Percentiles rank a stretch among this genome's conserved stretches.
phyloP scores from a whole-genome alignment of 2,888 invertebrate genomes.

The Peribatodes rhomboidaria region DNA sequence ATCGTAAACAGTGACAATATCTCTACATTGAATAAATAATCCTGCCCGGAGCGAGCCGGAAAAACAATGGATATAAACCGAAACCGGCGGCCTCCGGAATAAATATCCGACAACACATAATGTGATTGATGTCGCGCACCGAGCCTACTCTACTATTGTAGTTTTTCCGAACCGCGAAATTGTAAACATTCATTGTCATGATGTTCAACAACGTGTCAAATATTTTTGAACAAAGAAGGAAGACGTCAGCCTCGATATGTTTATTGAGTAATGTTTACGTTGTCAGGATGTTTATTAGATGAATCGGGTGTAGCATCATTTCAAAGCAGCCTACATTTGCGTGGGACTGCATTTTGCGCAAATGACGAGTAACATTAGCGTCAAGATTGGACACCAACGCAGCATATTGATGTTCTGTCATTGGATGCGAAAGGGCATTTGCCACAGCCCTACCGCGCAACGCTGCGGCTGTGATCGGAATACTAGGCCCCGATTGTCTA shows the following conservation, averaged over 20 bases:
- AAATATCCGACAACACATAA: conserved; percentile 29
- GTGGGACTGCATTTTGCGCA: conserved; percentile 20
- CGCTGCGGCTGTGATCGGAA: conserved; percentile 64
- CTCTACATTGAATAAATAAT: conserved; percentile 44
- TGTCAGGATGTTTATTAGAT: not conserved
- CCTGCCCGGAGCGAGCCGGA: conserved; percentile 31
- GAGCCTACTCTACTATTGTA: conserved; percentile 32
- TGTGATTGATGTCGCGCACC: conserved; percentile 26
- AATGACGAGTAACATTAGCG: conserved; percentile 39
- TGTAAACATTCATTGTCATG: conserved; percentile 33
- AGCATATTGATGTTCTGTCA: conserved; percentile 59
- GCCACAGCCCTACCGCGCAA: conserved; percentile 51
- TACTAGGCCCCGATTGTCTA: conserved; percentile 57
- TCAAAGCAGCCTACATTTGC: conserved; percentile 16
- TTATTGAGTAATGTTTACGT: conserved; percentile 14
- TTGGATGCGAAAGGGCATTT: conserved; percentile 60
- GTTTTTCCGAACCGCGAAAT: conserved; percentile 24
- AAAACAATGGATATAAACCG: conserved; percentile 37
- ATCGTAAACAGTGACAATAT: conserved; percentile 40
- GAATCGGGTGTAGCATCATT: conserved; percentile 10
- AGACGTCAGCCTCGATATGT: conserved; percentile 6
- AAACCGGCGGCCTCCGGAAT: conserved; percentile 27
- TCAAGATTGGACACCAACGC: conserved; percentile 46
- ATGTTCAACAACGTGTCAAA: conserved; percentile 35
- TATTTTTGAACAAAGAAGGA: conserved; percentile 24